phyloP scores from a whole-genome alignment of 2,888 invertebrate genomes.

The Tetragnatha montana region DNA sequence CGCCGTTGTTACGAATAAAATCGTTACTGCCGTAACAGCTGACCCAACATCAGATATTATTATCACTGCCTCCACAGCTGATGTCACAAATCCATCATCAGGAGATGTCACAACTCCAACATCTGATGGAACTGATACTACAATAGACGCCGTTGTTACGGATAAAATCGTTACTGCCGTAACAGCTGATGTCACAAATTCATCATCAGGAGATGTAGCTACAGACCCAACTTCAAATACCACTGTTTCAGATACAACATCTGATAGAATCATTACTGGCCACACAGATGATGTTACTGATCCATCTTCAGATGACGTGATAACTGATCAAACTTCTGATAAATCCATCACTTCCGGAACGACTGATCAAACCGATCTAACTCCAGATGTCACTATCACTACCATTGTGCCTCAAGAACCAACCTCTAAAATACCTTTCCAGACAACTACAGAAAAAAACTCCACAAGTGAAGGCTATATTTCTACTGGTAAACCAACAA shows the following conservation, averaged over 20 bases:
- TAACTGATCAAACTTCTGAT: neutral
- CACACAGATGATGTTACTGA: neutral
- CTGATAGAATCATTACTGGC: neutral
- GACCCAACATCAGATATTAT: neutral
- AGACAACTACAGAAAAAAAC: neutral
- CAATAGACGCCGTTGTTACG: neutral
- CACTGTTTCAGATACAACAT: neutral
- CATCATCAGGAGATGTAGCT: too few relatives aligned
- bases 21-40: neutral
- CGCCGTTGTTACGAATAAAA: neutral
- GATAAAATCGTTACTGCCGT: neutral
- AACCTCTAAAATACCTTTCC: neutral
- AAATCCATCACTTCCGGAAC: neutral
- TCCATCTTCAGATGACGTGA: neutral
- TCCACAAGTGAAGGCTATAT: neutral
- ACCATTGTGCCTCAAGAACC: neutral
- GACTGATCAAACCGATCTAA: neutral
- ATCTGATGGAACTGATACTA: neutral
- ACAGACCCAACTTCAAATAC: too few relatives aligned
- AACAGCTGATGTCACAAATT: conserved; percentile 8
- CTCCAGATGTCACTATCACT: neutral
- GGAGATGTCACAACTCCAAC: too few relatives aligned
- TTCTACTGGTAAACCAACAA: neutral
- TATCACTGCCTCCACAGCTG: too few relatives aligned
- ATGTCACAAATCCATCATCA: too few relatives aligned